Base-by-base conservation (phyloP, 2,888 invertebrate genomes). In the Mesopsocus fuscifrons region DNA sequence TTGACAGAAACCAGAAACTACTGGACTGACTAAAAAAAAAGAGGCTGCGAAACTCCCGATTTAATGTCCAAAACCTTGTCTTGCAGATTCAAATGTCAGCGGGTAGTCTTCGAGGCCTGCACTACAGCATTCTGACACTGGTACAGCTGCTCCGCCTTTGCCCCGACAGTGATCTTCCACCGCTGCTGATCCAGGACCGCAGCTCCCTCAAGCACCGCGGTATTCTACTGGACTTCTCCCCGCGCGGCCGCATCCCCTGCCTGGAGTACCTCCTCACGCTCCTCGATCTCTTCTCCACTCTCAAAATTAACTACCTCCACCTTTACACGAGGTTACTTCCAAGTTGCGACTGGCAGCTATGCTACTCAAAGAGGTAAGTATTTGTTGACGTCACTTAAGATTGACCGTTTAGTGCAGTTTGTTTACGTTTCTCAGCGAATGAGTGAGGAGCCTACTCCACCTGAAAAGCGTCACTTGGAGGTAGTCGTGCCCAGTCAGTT, bases 61-160 rank as follows among this genome's bases (percentile, higher is more conserved):
- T n/a, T 30, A 30, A 30, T 9, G 30, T 30, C 30, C 30, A n/a
- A n/a, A n/a, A n/a, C n/a, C n/a, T n/a, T n/a, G n/a, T n/a, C 51
- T 58, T 59, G 9, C 53, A 64, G 53, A 61, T 69, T 15, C 61
- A 63, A 52, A 60, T 71, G n/a, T 59, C 65, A 43, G 69, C 69
- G 41, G 63, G 66, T 21, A 69, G 69, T 54, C 54, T 68, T 33
- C 57, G 62, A 26, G 70, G 71, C 17, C 55, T 74, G 15, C 67
- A 69, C 52, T 68, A 69, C 54, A 72, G 68, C 2, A 61, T 71
- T 35, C 64, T 64, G 33, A 71, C 71, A 1, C 59, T 71, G 38
- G 59, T 66, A 3, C 72, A 72, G 52, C 60, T 71, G 46, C 54
- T 71, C 31, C 58, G 62, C 32, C 53, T 70, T 42, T 66, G 63